Percentiles rank a stretch among this genome's conserved stretches.
Evolutionary conservation across 2,888 invertebrate genomes (phyloP).

Genomic region (Tuta absoluta): DNA sequence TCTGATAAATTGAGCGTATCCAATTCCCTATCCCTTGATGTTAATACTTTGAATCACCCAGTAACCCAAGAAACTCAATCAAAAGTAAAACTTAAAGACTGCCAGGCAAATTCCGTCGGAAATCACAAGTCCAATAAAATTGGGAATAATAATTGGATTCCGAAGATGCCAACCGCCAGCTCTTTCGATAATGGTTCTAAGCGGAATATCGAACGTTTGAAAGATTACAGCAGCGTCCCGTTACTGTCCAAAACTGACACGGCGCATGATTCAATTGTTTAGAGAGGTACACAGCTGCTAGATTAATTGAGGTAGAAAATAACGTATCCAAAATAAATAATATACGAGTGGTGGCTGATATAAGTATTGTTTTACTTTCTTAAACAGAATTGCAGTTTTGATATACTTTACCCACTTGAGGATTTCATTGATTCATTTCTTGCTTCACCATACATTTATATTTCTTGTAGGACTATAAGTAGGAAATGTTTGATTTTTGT

Average conservation of each 20-base stretch:
- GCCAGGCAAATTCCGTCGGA: conserved; percentile 57
- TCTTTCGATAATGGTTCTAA: conserved; percentile 71
- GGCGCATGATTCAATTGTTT: conserved; percentile 72
- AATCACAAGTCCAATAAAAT: conserved; percentile 68
- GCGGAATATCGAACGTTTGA: conserved; percentile 62
- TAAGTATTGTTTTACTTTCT: no score
- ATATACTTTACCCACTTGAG: no score
- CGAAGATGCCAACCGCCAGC: conserved; percentile 70
- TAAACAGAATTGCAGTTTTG: no score
- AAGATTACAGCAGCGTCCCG: conserved; percentile 77
- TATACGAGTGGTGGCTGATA: no score
- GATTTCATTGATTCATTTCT: no score
- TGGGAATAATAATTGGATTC: conserved; percentile 78
- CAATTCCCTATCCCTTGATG: conserved; percentile 68
- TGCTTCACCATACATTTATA: no score
- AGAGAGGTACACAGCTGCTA: conserved; percentile 29
- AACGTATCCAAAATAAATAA: not conserved
- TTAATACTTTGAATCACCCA: conserved; percentile 65
- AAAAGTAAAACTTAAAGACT: conserved; percentile 70
- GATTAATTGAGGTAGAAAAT: not conserved
- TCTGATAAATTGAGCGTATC: conserved; percentile 63
- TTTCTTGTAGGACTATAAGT: no score
- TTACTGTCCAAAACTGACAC: conserved; percentile 69
- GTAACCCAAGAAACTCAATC: conserved; percentile 59
- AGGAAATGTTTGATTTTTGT: no score